Evolutionary conservation across 2,888 invertebrate species (phyloP), one percentile per base, ranked within the genome.

Genomic region (Ceratothoa steindachneri): DNA sequence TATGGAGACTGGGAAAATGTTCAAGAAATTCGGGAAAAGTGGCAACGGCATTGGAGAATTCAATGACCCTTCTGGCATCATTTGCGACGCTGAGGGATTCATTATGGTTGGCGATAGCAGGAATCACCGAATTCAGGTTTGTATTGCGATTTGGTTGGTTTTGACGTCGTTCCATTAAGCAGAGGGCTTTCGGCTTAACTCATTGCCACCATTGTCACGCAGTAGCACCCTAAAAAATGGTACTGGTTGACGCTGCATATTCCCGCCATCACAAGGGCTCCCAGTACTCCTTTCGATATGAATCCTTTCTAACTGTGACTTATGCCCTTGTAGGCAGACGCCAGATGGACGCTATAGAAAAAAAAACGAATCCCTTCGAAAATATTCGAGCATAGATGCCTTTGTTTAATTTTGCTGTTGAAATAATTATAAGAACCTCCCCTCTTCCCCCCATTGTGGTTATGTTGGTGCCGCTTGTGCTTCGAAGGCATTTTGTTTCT

Each of bases 21-120:
- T 95, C 73, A 88, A 93, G 81, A 89, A 95, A 74, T 84, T 87
- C 60, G 87, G 88, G 12, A 82, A 83, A 31, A 87, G 87, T 81
- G 88, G 88, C 3, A 88, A 88, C 68, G 87, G 88, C 51, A 88
- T 88, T 77, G 89, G 90, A 81, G 89, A 91, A 82, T 83, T 90
- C 81, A 87, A 88, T 82, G 88, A 93, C 64, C 94, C 93, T 0
- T 95, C 95, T 80, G 95, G 95, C 1, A 88, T 96, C 67, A 89
- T 90, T 80, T 90, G 93, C 72, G 95, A 95, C 83, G 92, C 91
- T 82, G 91, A 91, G 80, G 95, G 96, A 52, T 91, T 93, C 81
- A 90, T 97, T 81, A 89, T 96, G 78, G 91, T 97, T 65, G 93
- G 94, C 1, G 97, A 97, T 86, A 94, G 95, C 0, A 89, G 93